Base-by-base conservation (phyloP, 2,113 vertebrate genomes). In the Pica pica region DNA sequence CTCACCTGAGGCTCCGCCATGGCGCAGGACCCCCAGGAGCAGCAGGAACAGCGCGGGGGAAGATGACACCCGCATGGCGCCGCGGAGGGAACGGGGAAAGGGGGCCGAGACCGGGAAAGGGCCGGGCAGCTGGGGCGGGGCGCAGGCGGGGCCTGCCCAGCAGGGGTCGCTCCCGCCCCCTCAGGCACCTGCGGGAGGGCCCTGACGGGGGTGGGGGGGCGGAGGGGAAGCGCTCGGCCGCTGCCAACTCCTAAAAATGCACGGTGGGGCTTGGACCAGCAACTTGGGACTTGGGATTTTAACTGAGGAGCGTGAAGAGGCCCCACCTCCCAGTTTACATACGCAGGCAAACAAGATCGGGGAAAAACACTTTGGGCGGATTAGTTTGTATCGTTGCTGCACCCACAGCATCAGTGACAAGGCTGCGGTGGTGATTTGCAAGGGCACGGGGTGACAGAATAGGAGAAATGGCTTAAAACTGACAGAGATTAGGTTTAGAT, bases 171-270 rank as follows among this genome's bases (percentile, higher is more conserved):
- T 12, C 59, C 22, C 42, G n/a, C 16, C 63, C 50, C 4, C 11
- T 9, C 70, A 9, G 55, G 5, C 70, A 73, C 64, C 53, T 26
- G 83, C 50, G 14, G 3, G 1, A 3, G 3, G 11, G 71, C 52
- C 13, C 52, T 3, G 60, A 35, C 22, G 27, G 20, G 35, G 13
- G 6, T 28, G 27, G 57, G 13, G 6, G n/a, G 27, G 57, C 18
- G 8, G 33, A 0, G 7, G 1, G 13, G 35, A 1, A 2, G 8
- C 7, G 19, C 10, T 11, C 3, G 52, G 31, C 21, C 14, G 4
- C 16, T n/a, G 31, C 11, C 12, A 16, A 1, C 8, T 8, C 24
- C 26, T 33, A 3, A 50, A 75, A 52, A 13, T 1, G 0, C 0
- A 0, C 1, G 0, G 9, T 18, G 42, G 27, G 33, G 5, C 15